Percentiles rank a stretch among this genome's conserved stretches.
Conservation (phyloP, 2,113 vertebrate species). For the Sylvia atricapilla region DNA sequence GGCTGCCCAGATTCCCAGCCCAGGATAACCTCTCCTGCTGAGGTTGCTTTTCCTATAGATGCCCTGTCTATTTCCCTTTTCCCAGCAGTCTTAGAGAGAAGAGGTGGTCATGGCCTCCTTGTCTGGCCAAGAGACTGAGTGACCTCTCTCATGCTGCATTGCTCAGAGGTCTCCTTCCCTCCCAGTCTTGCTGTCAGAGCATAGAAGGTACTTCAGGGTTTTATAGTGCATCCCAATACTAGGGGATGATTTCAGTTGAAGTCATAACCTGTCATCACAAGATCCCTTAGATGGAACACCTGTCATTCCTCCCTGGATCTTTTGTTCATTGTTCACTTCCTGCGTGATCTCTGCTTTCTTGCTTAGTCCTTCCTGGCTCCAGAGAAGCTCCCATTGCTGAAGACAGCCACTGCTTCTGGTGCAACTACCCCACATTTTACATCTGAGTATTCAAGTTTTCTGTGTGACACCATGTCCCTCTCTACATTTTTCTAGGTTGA, state of each 20-base stretch:
- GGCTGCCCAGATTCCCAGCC: background rate
- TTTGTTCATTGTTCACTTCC: background rate
- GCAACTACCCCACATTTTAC: background rate
- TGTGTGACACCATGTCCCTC: background rate
- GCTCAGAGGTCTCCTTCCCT: background rate
- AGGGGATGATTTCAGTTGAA: background rate
- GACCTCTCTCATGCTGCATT: background rate
- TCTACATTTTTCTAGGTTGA: slow-evolving; percentile 83
- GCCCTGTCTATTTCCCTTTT: background rate
- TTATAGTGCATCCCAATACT: background rate
- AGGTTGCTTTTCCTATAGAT: background rate
- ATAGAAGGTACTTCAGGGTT: background rate
- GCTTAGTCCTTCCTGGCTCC: background rate
- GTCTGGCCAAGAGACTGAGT: background rate
- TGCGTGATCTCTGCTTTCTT: background rate
- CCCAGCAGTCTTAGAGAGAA: background rate
- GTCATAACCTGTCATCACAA: background rate
- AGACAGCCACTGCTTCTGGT: background rate
- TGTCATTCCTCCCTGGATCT: background rate
- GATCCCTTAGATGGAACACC: background rate
- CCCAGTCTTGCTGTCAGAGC: background rate
- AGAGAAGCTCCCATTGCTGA: background rate
- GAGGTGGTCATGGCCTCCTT: fast-evolving
- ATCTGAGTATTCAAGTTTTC: background rate
- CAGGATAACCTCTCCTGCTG: background rate